Base-by-base conservation (phyloP, 2,797 vertebrate genomes). In the Centroberyx gerrardi region DNA sequence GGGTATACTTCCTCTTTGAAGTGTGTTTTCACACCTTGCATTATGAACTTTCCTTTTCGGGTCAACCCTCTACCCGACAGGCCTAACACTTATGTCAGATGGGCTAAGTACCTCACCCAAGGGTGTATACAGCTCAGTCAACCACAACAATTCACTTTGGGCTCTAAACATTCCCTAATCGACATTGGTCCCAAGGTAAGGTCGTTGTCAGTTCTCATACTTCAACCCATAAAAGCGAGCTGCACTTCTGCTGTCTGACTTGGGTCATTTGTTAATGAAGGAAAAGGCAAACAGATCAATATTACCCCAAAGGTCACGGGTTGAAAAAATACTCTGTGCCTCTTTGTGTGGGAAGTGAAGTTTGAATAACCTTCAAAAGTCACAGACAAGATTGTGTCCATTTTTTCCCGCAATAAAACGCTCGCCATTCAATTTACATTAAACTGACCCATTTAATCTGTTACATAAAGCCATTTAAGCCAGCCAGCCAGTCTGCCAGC, bases 311-410 rank as follows among this genome's bases (percentile, higher is more conserved):
- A 90, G 88, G 81, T 89, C 84, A 68, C 29, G 1, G 31, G 82
- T 72, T 61, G 62, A 72, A 51, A 38, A 77, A 70, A 28, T 18
- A 38, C 64, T 62, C 42, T 14, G 36, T 62, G 36, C 28, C n/a
- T 76, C 62, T 68, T 28, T 29, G 61, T 63, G 44, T 15, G 49
- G 69, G 66, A 49, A 0, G 38, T 22, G 13, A 79, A 72, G 74
- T 74, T 79, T 54, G 14, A 78, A 53, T 27, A 62, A 87, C 88
- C 90, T 90, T 92, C 79, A 74, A 28, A 63, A 75, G 81, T 88
- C 62, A 48, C 51, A 8, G 51, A n/a, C 40, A 48, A 80, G 62
- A 80, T 69, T 6, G 2, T 44, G 29, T 78, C 55, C 22, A 1
- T 14, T 73, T 56, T n/a, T 18, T 18, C 17, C 33, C 0, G 2